phyloP scores from a whole-genome alignment of 2,113 vertebrate genomes.

The Camelus bactrianus region DNA sequence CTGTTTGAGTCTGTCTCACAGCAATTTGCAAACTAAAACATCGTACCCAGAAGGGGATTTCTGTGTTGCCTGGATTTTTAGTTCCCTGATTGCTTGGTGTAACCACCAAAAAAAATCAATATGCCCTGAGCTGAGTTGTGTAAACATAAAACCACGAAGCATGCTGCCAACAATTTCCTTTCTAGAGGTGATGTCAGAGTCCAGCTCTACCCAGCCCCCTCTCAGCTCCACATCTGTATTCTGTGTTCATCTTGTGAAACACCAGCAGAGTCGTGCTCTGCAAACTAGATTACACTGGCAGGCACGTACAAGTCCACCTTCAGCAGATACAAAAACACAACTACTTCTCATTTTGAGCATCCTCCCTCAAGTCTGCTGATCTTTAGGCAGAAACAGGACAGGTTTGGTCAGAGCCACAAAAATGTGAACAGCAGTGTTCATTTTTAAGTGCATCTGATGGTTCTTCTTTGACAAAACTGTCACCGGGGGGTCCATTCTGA shows the following conservation, averaged over 20 bases:
- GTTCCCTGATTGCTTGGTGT: slow-evolving; percentile 50
- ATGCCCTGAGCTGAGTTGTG: slow-evolving; percentile 42
- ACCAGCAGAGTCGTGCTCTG: slow-evolving; percentile 66
- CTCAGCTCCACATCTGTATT: slow-evolving; percentile 75
- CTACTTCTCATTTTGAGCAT: slow-evolving; percentile 35
- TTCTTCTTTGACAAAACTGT: slow-evolving; percentile 82
- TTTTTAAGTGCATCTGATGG: slow-evolving; percentile 66
- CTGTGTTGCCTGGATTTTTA: not conserved
- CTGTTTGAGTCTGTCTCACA: slow-evolving; percentile 57
- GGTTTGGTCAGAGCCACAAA: not conserved
- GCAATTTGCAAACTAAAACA: slow-evolving; percentile 51
- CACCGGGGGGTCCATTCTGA: slow-evolving; percentile 80
- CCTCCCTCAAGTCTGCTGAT: slow-evolving; percentile 63
- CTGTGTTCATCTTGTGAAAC: slow-evolving; percentile 54
- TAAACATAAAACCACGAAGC: slow-evolving; percentile 38
- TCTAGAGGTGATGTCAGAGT: slow-evolving; percentile 63
- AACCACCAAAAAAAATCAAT: slow-evolving; percentile 59
- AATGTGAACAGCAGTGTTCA: slow-evolving; percentile 52
- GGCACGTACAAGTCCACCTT: slow-evolving; percentile 39
- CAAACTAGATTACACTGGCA: not conserved
- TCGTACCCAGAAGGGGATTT: slow-evolving; percentile 49
- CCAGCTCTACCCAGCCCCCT: slow-evolving; percentile 42
- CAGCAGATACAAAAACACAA: not conserved
- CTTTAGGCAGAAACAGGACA: slow-evolving; percentile 12
- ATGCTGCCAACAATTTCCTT: slow-evolving; percentile 13